phyloP scores from a whole-genome alignment of 2,113 vertebrate genomes.

The Himantopus leucocephalus region DNA sequence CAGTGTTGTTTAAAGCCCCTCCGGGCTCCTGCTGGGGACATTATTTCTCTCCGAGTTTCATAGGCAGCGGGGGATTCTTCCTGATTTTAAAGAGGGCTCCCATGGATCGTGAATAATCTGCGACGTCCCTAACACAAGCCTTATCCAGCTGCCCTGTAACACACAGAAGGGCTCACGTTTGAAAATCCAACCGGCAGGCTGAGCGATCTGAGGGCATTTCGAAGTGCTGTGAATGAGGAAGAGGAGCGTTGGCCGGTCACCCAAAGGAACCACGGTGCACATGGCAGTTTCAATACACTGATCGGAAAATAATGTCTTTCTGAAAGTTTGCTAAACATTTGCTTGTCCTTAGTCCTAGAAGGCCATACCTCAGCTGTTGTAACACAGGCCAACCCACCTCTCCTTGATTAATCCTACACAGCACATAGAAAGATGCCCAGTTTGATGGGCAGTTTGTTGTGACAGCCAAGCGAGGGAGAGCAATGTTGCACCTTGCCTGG shows the following conservation, averaged over 20 bases:
- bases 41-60: slow-evolving; percentile 20
- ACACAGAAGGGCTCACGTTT: background rate
- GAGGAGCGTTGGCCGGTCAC: background rate
- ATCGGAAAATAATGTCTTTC: background rate
- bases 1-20: slow-evolving; percentile 26
- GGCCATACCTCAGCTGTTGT: background rate
- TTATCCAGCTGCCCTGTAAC: background rate
- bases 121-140: background rate
- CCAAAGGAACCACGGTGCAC: background rate
- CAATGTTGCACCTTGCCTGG: background rate
- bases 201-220: background rate
- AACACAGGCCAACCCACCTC: background rate
- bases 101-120: slow-evolving; percentile 19
- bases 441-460: background rate
- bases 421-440: background rate
- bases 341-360: background rate
- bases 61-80: slow-evolving; percentile 17
- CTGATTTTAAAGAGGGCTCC: slow-evolving; percentile 34
- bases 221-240: background rate
- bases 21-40: slow-evolving; percentile 19
- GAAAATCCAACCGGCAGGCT: background rate
- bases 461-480: background rate
- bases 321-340: background rate
- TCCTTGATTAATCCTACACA: background rate
- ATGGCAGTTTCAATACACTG: background rate